Percentiles rank a stretch among this genome's conserved stretches.
These are phyloP conservation scores for Melipona beecheii DNA, from an alignment of 2,888 invertebrate genomes.

Conservation along the genomic window DNA sequence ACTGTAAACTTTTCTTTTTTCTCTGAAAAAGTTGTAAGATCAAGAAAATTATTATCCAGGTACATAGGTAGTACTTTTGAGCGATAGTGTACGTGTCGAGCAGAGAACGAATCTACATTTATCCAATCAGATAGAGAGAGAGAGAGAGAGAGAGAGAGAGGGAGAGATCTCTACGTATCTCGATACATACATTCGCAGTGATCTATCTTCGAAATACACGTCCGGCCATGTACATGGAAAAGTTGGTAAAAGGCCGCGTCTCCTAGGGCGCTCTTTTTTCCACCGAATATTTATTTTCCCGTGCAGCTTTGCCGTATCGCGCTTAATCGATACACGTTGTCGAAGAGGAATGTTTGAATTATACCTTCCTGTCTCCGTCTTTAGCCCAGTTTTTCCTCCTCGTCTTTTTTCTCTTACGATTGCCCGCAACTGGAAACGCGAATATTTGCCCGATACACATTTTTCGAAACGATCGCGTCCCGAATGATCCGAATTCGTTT, in stretches of 20 bases:
- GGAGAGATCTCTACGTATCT: background rate
- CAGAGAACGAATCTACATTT: too few relatives aligned
- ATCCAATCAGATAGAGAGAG: too few relatives aligned
- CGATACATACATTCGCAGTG: slow-evolving; percentile 31
- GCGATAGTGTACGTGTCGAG: too few relatives aligned
- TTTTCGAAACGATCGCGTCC: background rate
- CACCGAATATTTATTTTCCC: slow-evolving; percentile 35
- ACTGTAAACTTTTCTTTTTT: too few relatives aligned
- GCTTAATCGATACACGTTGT: slow-evolving; percentile 49
- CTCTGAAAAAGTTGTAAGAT: too few relatives aligned
- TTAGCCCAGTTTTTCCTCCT: background rate
- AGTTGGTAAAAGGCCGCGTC: slow-evolving; percentile 7
- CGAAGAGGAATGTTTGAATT: slow-evolving; percentile 40
- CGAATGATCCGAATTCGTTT: slow-evolving; percentile 4
- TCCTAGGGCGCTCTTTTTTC: slow-evolving; percentile 4
- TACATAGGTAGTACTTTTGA: too few relatives aligned
- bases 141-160: too few relatives aligned
- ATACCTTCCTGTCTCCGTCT: background rate
- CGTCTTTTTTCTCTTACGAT: too few relatives aligned
- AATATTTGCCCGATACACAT: background rate
- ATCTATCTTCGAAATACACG: slow-evolving; percentile 47
- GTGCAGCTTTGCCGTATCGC: slow-evolving; percentile 28
- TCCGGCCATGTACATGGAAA: background rate
- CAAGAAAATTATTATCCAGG: too few relatives aligned
- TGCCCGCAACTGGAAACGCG: background rate